Percentiles rank a stretch among this genome's conserved stretches.
These are phyloP conservation scores for Nothoprocta pentlandii DNA, from an alignment of 2,113 vertebrate genomes.

Conservation along the genomic window DNA sequence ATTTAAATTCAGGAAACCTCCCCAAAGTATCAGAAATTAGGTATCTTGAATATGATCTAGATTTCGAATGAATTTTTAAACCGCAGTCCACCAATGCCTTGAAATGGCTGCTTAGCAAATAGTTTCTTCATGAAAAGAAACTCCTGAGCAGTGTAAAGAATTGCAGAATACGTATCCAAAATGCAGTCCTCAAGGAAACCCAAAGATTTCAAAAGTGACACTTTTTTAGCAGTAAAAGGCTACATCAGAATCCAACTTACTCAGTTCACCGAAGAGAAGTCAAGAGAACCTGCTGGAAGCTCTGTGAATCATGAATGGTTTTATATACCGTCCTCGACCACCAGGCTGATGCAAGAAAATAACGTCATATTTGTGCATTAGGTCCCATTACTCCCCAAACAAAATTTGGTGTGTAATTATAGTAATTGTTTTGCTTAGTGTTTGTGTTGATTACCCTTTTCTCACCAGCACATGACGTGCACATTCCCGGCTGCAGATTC, in stretches of 20 bases:
- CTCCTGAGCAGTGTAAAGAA: not conserved
- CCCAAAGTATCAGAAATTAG: not conserved
- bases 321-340: conserved; percentile 67
- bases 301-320: conserved; percentile 50
- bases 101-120: not conserved
- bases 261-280: conserved; percentile 58
- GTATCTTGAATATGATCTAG: not conserved
- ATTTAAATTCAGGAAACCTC: not conserved
- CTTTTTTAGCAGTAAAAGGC: not conserved
- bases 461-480: not conserved
- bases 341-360: conserved; percentile 70
- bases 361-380: conserved; percentile 66
- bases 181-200: not conserved
- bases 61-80: not conserved
- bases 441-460: conserved; percentile 45
- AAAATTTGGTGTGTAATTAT: conserved; percentile 56
- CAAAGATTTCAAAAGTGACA: not conserved
- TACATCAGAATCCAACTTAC: conserved; percentile 55
- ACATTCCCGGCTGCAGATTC: not conserved
- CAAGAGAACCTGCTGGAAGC: conserved; percentile 54
- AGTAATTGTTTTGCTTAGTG: conserved; percentile 52
- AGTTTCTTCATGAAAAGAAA: not conserved
- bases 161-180: fast-evolving
- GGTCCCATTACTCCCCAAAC: conserved; percentile 63
- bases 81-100: not conserved